A percentile compares a stretch with the other conserved stretches of the same genome.
phyloP scores from a whole-genome alignment of 2,113 vertebrate genomes.

The Salvelinus fontinalis region DNA sequence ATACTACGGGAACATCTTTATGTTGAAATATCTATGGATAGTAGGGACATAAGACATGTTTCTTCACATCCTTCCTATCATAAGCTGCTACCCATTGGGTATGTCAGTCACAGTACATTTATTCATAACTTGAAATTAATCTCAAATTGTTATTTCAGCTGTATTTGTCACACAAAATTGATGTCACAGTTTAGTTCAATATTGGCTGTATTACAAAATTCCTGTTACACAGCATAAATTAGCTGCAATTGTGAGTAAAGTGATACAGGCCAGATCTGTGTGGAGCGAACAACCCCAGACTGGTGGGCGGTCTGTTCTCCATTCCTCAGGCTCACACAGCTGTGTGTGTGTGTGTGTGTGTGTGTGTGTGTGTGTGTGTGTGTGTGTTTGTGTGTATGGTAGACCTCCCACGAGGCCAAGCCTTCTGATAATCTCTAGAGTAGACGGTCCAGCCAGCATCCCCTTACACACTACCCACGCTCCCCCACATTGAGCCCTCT shows the following conservation, averaged over 20 bases:
- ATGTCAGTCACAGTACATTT: too few relatives aligned
- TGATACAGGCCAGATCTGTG: neutral
- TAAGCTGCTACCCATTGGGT: too few relatives aligned
- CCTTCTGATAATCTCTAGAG: neutral
- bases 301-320: slow-evolving; percentile 5
- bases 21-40: neutral
- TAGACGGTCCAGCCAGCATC: neutral
- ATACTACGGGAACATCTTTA: neutral
- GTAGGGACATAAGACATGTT: too few relatives aligned
- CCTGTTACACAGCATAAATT: neutral
- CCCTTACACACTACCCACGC: slow-evolving; percentile 8
- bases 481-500: slow-evolving; percentile 17
- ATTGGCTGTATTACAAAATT: too few relatives aligned
- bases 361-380: slow-evolving; percentile 1
- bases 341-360: slow-evolving; percentile 5
- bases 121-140: too few relatives aligned
- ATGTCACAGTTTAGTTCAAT: too few relatives aligned
- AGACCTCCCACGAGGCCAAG: slow-evolving; percentile 1
- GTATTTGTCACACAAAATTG: too few relatives aligned
- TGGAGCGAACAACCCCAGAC: neutral
- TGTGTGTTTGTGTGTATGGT: neutral
- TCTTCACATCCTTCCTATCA: too few relatives aligned
- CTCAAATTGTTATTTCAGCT: too few relatives aligned
- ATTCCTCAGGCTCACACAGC: slow-evolving; percentile 24
- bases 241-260: neutral